Conservation (phyloP, 1,140 invertebrate genomes). For the Heterodera carotae region DNA sequence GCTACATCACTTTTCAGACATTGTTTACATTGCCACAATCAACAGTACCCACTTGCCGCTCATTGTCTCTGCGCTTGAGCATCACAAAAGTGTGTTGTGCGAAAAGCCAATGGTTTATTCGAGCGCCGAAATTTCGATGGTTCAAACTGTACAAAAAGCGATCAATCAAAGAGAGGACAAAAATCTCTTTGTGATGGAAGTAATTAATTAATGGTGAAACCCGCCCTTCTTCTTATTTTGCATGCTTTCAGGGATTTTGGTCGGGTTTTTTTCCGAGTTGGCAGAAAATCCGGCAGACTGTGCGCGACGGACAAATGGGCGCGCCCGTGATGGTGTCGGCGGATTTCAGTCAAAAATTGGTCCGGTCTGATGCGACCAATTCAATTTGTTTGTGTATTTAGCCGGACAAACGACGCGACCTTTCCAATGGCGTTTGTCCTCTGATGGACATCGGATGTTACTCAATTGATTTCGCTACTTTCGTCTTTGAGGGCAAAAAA, state of each 20-base stretch:
- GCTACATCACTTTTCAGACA: not conserved
- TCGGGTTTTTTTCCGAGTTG: not conserved
- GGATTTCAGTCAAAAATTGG: not conserved
- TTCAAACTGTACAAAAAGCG: slow-evolving; percentile 1
- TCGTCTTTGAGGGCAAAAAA: slow-evolving; percentile 11
- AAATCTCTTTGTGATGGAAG: slow-evolving; percentile 4
- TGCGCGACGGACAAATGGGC: not conserved
- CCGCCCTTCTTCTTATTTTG: not conserved
- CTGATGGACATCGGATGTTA: not conserved
- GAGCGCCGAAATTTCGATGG: not conserved
- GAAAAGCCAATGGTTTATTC: slow-evolving; percentile 10
- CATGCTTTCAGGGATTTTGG: not conserved
- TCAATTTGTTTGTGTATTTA: not conserved
- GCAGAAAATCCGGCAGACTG: not conserved
- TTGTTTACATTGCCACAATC: slow-evolving; percentile 5
- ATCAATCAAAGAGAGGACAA: not conserved
- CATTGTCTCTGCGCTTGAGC: not conserved
- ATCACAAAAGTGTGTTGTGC: not conserved
- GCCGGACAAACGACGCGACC: not conserved
- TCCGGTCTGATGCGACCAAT: not conserved
- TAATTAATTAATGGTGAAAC: not conserved
- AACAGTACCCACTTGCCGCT: not conserved
- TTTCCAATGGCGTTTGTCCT: not conserved
- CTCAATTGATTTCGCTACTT: not conserved
- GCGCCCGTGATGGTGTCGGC: not conserved